Conservation (phyloP, 2,888 invertebrate genomes). For the Drosophila borealis region DNA sequence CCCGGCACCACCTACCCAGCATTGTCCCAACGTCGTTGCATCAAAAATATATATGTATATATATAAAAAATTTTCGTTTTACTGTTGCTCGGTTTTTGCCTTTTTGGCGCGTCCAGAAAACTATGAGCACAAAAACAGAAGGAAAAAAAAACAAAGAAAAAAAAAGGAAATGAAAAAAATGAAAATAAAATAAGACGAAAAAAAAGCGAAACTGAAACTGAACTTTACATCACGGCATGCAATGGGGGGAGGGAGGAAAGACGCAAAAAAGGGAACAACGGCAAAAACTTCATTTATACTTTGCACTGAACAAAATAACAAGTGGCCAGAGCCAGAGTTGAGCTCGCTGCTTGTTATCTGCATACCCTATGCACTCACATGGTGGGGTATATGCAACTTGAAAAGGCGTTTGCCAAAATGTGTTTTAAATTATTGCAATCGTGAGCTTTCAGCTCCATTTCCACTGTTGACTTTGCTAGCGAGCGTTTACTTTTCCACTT, state of each 20-base stretch:
- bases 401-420: too few species aligned
- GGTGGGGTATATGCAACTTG: neutral
- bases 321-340: conserved; percentile 45
- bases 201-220: conserved; percentile 43
- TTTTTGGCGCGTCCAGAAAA: conserved; percentile 72
- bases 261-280: conserved; percentile 40
- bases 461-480: too few species aligned
- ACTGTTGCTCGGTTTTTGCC: conserved; percentile 75
- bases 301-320: conserved; percentile 67
- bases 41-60: conserved; percentile 21
- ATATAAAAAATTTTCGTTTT: conserved; percentile 55
- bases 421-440: too few species aligned
- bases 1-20: conserved; percentile 15
- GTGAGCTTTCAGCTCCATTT: too few species aligned
- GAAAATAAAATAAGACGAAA: conserved; percentile 17
- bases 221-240: conserved; percentile 59
- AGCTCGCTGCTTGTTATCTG: conserved; percentile 21
- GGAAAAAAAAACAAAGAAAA: conserved; percentile 17
- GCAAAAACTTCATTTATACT: conserved; percentile 76
- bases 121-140: conserved; percentile 53
- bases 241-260: conserved; percentile 27
- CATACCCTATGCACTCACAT: conserved; percentile 2
- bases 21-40: conserved; percentile 44
- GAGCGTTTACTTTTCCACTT: too few species aligned
- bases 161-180: conserved; percentile 28